These are phyloP conservation scores for Riparia riparia DNA, from an alignment of 2,113 vertebrate species.

Conservation along the genomic window DNA sequence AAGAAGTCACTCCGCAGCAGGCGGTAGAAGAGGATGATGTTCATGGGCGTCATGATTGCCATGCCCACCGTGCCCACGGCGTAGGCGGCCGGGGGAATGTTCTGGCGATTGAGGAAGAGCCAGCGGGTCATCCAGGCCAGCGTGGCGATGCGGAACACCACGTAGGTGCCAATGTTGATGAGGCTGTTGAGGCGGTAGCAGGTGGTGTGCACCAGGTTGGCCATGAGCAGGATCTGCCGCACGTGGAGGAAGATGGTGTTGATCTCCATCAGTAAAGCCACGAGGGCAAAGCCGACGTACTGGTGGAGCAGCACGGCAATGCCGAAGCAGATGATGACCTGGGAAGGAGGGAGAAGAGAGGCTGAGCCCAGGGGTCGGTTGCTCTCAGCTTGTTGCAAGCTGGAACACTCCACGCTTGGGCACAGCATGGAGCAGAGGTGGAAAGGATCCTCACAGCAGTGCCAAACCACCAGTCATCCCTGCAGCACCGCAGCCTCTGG, in stretches of 20 bases:
- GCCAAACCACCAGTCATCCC: not conserved
- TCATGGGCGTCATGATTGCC: conserved; percentile 88
- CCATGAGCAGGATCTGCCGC: conserved; percentile 86
- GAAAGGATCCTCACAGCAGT: fast-evolving
- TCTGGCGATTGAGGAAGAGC: conserved; percentile 85
- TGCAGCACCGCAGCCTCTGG: not conserved
- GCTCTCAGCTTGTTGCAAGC: not conserved
- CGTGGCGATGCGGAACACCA: conserved; percentile 89
- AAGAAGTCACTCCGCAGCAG: conserved; percentile 87
- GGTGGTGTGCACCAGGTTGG: conserved; percentile 68
- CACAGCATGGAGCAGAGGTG: not conserved
- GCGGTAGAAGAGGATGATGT: conserved; percentile 82
- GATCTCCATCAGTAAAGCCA: conserved; percentile 91
- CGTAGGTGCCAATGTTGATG: conserved; percentile 88
- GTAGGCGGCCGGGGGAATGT: conserved; percentile 79
- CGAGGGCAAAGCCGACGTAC: conserved; percentile 86
- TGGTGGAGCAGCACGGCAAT: conserved; percentile 78
- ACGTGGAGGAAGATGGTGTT: conserved; percentile 92
- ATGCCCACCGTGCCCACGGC: conserved; percentile 85
- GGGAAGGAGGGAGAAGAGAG: not conserved
- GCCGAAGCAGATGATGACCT: conserved; percentile 91
- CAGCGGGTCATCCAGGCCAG: conserved; percentile 93
- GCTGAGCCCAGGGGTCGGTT: not conserved
- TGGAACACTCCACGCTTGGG: not conserved
- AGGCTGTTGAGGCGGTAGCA: conserved; percentile 88